Base-by-base conservation (phyloP, 2,888 invertebrate genomes). In the Vanessa cardui region DNA sequence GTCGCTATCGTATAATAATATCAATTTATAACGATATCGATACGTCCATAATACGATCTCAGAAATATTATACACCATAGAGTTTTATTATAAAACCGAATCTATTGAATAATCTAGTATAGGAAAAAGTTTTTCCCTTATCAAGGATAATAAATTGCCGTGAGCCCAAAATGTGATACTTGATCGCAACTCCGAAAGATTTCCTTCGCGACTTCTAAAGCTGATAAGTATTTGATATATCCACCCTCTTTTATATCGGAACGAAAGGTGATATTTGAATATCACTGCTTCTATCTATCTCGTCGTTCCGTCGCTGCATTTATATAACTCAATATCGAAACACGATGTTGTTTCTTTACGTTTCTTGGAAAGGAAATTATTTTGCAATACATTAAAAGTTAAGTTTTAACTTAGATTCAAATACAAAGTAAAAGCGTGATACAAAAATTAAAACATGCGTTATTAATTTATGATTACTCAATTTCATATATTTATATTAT, bases 111-210 rank as follows among this genome's bases (percentile, higher is more conserved):
- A 26, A 26, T 26, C 26, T 15, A 45, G 16, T 45, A 26, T 45
- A 44, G 8, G 26, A 46, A 45, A 59, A 21, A n/a, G 21, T 59
- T 46, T 59, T 4, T 21, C 45, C 45, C 45, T 59, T 59, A 59
- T 59, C 59, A 46, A 59, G 26, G 26, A 59, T 59, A 59, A 59
- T 46, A 59, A 46, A 59, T 59, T 59, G 59, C 46, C 45, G n/a
- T 46, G 26, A 46, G 59, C 59, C 59, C 26, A 39, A 59, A 59
- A 59, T 46, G 8, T 26, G 45, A 59, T 59, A 59, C 4, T 46
- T 59, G 46, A 46, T 46, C 59, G 21, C 26, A 26, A 46, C 16
- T 21, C 26, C 39, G 8, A 46, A 59, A 59, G 59, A 46, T 46
- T 46, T 59, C 21, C 59, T 59, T 45, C 45, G 26, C 45, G 46